phyloP scores from a whole-genome alignment of 1,140 invertebrate species.

The Daktulosphaira vitifoliae region DNA sequence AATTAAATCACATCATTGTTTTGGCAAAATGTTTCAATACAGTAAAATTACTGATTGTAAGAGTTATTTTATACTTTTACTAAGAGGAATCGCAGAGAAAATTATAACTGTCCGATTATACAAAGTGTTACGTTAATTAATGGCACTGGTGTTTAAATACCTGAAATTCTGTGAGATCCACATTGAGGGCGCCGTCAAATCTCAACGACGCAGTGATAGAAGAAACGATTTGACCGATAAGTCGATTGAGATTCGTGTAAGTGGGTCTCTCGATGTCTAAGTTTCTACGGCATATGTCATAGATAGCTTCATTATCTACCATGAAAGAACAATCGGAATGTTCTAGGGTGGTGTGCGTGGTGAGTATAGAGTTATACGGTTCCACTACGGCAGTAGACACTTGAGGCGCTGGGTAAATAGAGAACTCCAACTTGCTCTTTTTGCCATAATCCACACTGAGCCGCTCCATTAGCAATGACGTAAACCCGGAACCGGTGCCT shows the following conservation, averaged over 20 bases:
- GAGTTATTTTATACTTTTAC: too few species aligned
- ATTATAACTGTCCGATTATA: too few species aligned
- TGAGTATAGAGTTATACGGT: conserved; percentile 69
- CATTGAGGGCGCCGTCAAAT: conserved; percentile 84
- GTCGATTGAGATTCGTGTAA: conserved; percentile 56
- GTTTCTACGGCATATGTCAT: conserved; percentile 58
- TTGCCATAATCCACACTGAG: conserved; percentile 59
- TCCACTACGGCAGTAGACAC: conserved; percentile 62
- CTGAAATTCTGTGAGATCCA: conserved; percentile 84
- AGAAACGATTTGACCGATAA: conserved; percentile 55
- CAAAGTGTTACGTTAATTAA: too few species aligned
- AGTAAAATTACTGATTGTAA: too few species aligned
- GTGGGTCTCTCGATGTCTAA: conserved; percentile 55
- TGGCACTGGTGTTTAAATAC: conserved; percentile 35
- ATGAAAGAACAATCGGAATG: conserved; percentile 59
- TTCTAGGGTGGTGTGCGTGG: conserved; percentile 65
- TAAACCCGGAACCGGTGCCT: conserved; percentile 61
- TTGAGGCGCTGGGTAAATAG: conserved; percentile 55
- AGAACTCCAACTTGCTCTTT: conserved; percentile 60
- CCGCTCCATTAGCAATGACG: conserved; percentile 58
- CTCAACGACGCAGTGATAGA: conserved; percentile 56
- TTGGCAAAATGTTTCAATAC: too few species aligned
- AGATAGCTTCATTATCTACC: conserved; percentile 65
- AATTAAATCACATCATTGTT: too few species aligned
- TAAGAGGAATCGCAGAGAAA: too few species aligned